phyloP scores from a whole-genome alignment of 2,113 vertebrate species.

The Semicossyphus pulcher region DNA sequence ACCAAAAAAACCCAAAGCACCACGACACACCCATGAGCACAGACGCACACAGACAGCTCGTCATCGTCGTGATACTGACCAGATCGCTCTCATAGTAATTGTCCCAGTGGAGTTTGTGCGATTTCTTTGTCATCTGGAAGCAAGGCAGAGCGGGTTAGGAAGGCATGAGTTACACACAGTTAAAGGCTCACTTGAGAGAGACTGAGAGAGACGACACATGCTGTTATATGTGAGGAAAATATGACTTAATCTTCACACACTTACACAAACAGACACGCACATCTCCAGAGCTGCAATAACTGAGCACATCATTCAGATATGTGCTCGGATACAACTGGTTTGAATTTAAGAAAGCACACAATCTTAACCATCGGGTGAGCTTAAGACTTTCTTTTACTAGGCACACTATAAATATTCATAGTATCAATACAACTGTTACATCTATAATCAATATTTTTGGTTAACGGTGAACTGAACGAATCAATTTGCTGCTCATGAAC shows the following conservation, averaged over 20 bases:
- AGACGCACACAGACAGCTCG: slow-evolving; percentile 58
- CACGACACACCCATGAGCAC: slow-evolving; percentile 62
- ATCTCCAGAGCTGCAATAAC: slow-evolving; percentile 1
- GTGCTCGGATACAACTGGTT: background rate
- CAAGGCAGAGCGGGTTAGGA: slow-evolving; percentile 86
- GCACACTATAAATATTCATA: too few relatives aligned
- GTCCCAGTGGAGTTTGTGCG: slow-evolving; percentile 94
- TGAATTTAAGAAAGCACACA: background rate
- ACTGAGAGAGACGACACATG: slow-evolving; percentile 23
- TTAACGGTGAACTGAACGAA: too few relatives aligned
- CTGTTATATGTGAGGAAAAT: slow-evolving; percentile 21
- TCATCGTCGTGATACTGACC: slow-evolving; percentile 88
- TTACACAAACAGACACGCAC: slow-evolving; percentile 5
- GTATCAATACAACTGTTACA: too few relatives aligned
- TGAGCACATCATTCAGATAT: background rate
- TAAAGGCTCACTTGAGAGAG: slow-evolving; percentile 12
- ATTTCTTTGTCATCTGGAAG: slow-evolving; percentile 97
- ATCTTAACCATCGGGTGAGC: too few relatives aligned
- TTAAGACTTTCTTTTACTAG: too few relatives aligned
- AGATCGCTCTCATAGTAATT: slow-evolving; percentile 95
- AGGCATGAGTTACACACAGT: slow-evolving; percentile 48
- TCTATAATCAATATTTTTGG: too few relatives aligned
- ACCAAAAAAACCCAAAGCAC: slow-evolving; percentile 41
- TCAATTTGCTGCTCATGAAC: too few relatives aligned
- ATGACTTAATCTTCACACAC: slow-evolving; percentile 12